Conservation (phyloP, 2,797 vertebrate species). For the Smutsia temminckii region DNA sequence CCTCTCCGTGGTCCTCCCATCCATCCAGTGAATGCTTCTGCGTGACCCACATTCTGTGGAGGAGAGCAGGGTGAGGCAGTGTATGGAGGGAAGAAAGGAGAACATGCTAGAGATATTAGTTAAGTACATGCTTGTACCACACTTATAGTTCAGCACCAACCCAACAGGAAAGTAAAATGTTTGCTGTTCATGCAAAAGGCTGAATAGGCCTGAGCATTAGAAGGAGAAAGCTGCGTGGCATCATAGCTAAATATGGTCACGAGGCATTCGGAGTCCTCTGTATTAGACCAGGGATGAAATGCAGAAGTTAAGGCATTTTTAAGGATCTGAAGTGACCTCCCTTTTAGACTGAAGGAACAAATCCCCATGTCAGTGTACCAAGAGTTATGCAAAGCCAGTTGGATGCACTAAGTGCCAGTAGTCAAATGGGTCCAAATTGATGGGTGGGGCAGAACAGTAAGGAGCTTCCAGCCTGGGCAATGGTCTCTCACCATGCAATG, state of each 20-base stretch:
- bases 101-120: neutral
- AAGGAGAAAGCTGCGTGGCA: neutral
- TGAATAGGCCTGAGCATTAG: neutral
- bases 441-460: neutral
- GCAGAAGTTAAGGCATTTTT: neutral
- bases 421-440: neutral
- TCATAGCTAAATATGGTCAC: neutral
- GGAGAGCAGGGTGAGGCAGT: neutral
- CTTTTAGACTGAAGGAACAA: neutral
- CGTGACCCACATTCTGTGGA: neutral
- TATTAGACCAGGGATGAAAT: neutral
- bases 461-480: neutral
- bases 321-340: neutral
- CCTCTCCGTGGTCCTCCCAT: neutral
- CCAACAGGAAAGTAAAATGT: neutral
- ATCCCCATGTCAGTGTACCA: neutral
- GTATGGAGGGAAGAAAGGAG: neutral
- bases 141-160: neutral
- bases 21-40: neutral
- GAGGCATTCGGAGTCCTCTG: neutral
- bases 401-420: neutral
- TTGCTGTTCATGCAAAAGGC: neutral
- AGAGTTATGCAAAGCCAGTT: neutral
- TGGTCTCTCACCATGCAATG: neutral
- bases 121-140: neutral